Evolutionary conservation across 2,888 invertebrate species (phyloP).

Genomic region (Dolichomitus sp.): DNA sequence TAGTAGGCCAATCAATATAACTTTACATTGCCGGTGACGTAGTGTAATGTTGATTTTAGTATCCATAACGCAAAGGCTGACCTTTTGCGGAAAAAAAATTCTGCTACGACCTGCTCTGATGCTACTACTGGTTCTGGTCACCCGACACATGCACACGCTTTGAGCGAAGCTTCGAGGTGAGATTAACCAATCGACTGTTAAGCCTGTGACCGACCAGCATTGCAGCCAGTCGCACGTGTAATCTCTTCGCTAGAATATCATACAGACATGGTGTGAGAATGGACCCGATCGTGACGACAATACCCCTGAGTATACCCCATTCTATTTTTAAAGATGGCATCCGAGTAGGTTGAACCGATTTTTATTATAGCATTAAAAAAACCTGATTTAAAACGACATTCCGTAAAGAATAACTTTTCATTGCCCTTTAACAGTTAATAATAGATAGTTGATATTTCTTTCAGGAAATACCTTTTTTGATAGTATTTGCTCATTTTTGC

Average conservation of each 20-base stretch:
- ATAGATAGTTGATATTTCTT: background rate
- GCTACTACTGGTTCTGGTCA: constrained; percentile 35
- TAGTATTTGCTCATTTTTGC: background rate
- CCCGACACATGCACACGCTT: constrained; percentile 19
- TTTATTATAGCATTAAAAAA: constrained; percentile 12
- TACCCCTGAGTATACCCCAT: background rate
- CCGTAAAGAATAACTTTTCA: background rate
- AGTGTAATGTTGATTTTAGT: constrained; percentile 2
- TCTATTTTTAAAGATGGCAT: constrained; percentile 39
- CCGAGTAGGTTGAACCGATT: background rate
- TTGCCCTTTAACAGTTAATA: background rate
- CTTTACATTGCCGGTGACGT: background rate
- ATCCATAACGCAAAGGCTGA: constrained; percentile 18
- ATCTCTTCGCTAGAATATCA: constrained; percentile 51
- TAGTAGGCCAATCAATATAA: constrained; percentile 37
- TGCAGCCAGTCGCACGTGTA: constrained; percentile 62
- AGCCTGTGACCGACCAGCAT: constrained; percentile 47
- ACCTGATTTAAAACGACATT: background rate
- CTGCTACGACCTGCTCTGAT: constrained; percentile 17
- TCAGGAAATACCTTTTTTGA: background rate
- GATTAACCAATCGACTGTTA: constrained; percentile 64
- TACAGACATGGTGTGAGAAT: constrained; percentile 14
- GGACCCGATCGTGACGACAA: constrained; percentile 25
- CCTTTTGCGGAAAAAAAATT: constrained; percentile 39
- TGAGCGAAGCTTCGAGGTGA: constrained; percentile 23